Conservation (phyloP, 2,888 invertebrate genomes). For the Heliconius erato region DNA sequence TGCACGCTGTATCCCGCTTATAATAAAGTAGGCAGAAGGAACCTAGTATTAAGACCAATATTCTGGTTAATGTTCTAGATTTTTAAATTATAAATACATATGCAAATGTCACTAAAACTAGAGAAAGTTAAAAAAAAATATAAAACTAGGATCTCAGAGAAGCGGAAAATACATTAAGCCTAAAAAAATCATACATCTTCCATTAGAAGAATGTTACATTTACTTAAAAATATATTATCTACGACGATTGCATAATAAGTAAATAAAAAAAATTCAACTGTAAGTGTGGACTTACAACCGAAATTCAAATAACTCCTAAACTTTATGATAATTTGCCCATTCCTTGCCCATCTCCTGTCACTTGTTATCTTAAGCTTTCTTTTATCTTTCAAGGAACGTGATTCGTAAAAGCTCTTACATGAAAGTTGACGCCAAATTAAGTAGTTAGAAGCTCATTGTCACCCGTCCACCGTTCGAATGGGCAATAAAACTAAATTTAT, state of each 20-base stretch:
- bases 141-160: too few species aligned
- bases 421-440: constrained; percentile 57
- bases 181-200: too few species aligned
- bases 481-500: constrained; percentile 81
- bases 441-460: constrained; percentile 58
- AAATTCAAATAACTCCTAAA: not conserved
- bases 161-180: too few species aligned
- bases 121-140: too few species aligned
- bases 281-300: not conserved
- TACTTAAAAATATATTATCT: too few species aligned
- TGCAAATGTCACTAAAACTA: too few species aligned
- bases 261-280: not conserved
- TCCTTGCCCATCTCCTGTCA: not conserved
- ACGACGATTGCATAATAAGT: not conserved
- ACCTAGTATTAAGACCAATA: too few species aligned
- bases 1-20: too few species aligned
- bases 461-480: constrained; percentile 52
- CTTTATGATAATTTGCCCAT: constrained; percentile 8
- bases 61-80: too few species aligned
- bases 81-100: too few species aligned
- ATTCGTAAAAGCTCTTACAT: constrained; percentile 11
- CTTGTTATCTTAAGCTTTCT: constrained; percentile 25
- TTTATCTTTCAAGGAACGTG: constrained; percentile 6
- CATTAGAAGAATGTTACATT: too few species aligned
- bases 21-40: too few species aligned